Percentiles rank a stretch among this genome's conserved stretches.
These are phyloP conservation scores for Hydractinia echinata DNA, from an alignment of 30 jellyfish, hydroid and myxozoan species.

Conservation along the genomic window DNA sequence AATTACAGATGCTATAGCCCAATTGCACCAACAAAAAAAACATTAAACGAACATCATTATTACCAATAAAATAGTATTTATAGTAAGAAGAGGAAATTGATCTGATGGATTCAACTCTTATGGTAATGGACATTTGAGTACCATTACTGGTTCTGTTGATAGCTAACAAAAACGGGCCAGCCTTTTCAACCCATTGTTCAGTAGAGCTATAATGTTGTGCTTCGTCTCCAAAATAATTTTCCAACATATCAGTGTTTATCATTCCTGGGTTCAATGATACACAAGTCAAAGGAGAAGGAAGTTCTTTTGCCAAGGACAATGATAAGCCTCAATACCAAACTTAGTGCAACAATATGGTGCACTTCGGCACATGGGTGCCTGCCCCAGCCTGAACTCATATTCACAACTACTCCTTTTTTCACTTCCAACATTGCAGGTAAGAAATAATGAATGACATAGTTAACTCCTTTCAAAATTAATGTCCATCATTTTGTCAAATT, in stretches of 20 bases:
- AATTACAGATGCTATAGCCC: too few species aligned
- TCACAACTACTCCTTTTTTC: slow-evolving; percentile 59
- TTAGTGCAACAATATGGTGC: slow-evolving; percentile 83
- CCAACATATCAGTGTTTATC: slow-evolving; percentile 62
- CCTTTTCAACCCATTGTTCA: slow-evolving; percentile 58
- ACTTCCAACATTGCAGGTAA: slow-evolving; percentile 70
- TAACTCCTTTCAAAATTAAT: slow-evolving; percentile 64
- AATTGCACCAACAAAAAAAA: too few species aligned
- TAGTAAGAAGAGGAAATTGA: too few species aligned
- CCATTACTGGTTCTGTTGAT: slow-evolving; percentile 63
- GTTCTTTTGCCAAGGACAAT: slow-evolving; percentile 61
- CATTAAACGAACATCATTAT: too few species aligned
- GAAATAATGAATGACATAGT: slow-evolving; percentile 52
- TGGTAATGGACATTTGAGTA: slow-evolving; percentile 42
- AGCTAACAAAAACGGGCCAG: slow-evolving; percentile 53
- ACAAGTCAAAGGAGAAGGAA: slow-evolving; percentile 76
- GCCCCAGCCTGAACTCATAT: slow-evolving; percentile 80
- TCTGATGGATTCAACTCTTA: too few species aligned
- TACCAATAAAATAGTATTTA: too few species aligned
- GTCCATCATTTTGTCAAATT: slow-evolving; percentile 61
- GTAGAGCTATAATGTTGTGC: slow-evolving; percentile 42
- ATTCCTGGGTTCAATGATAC: slow-evolving; percentile 80
- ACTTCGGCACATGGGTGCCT: slow-evolving; percentile 45
- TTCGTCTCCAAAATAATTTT: slow-evolving; percentile 42
- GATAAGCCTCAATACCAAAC: slow-evolving; percentile 80